Evolutionary conservation across 2,113 vertebrate genomes (phyloP), one percentile per base, ranked within the genome.

Genomic region (Epinephelus fuscoguttatus): DNA sequence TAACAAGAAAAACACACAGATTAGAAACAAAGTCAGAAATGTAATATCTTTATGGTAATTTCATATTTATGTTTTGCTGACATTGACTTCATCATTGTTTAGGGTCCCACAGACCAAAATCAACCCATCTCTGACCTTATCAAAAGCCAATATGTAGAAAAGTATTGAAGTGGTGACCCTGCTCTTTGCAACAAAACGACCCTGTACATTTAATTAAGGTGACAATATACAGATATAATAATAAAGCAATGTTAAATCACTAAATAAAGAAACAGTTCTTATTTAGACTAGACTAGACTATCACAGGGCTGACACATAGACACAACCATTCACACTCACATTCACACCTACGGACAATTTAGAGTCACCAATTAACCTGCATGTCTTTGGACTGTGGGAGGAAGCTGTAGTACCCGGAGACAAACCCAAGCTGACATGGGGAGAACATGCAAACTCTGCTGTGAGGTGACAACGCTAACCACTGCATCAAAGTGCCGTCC

Each of bases 1-100:
- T 12, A 88, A 88, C 7, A 92, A 93, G 90, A 92, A 90, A 66
- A 93, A 94, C 27, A 90, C 63, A 82, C 82, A 3, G 12, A 52
- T 93, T 86, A 92, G 71, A 72, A 66, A 57, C 55, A 71, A 33
- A 55, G 71, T 56, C 72, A 76, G 6, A 70, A 47, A 33, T 23
- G 13, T 53, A 21, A 84, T 21, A 53, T 37, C 40, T 49, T 19
- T 12, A 64, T 40, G 37, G 15, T 78, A 64, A 8, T n/a, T 49
- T 72, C 66, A 82, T 19, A 18, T 85, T 50, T 63, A 11, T 19
- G 10, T 49, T 76, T 62, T 33, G 13, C 33, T 56, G 37, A 49
- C 57, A 62, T 42, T 75, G 15, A 47, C 72, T 62, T 21, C 42
- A 4, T 52, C 25, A 77, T 19, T 62, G 30, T 55, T 53, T 25